Conservation (phyloP, 2,797 vertebrate genomes). For the Sebastiscus tertius region DNA sequence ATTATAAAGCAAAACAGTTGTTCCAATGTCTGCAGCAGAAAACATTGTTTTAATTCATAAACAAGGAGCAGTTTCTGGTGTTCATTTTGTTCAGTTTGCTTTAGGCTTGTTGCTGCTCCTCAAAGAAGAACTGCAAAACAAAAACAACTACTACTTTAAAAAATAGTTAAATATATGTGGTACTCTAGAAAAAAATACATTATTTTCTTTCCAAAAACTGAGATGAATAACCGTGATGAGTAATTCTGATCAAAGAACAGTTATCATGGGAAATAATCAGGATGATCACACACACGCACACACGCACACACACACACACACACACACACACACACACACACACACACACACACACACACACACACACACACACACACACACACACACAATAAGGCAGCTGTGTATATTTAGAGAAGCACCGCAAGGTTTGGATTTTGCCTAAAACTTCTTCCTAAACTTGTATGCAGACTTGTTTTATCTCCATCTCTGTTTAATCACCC, state of each 20-base stretch:
- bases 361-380: too few relatives aligned
- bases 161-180: not conserved
- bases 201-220: not conserved
- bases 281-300: too few relatives aligned
- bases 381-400: too few relatives aligned
- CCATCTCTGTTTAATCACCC: not conserved
- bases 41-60: not conserved
- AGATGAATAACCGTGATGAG: not conserved
- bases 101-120: not conserved
- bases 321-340: too few relatives aligned
- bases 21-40: not conserved
- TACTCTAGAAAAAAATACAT: not conserved
- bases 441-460: not conserved
- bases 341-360: too few relatives aligned
- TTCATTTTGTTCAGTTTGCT: not conserved
- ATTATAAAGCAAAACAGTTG: accelerated
- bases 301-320: too few relatives aligned
- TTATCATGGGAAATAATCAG: not conserved
- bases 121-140: not conserved
- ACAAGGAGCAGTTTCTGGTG: too few relatives aligned
- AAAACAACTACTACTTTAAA: not conserved
- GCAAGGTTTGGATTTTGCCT: not conserved
- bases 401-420: not conserved
- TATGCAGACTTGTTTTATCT: not conserved
- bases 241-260: not conserved